Percentiles rank a stretch among this genome's conserved stretches.
Evolutionary conservation across 2,888 invertebrate genomes (phyloP).

Genomic region (Sarcophaga carnaria): DNA sequence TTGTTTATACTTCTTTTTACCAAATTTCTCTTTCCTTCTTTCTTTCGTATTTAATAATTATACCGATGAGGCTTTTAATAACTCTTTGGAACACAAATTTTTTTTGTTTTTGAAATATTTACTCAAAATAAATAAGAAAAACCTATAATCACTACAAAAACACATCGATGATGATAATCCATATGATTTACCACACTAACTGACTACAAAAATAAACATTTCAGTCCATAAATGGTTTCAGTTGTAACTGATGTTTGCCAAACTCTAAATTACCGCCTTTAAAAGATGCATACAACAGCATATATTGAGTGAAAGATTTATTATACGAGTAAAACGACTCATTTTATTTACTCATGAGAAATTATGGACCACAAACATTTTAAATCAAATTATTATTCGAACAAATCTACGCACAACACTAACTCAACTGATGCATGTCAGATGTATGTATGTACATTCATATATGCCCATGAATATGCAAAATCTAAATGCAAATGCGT

Average conservation of each 20-base stretch:
- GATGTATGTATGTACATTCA: not conserved
- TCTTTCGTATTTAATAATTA: no score
- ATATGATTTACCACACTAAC: slow-evolving; percentile 9
- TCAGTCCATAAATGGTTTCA: slow-evolving; percentile 5
- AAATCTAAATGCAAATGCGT: not conserved
- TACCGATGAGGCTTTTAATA: no score
- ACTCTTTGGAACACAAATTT: no score
- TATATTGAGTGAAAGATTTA: slow-evolving; percentile 31
- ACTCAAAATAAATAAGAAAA: no score
- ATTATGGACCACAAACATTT: slow-evolving; percentile 66
- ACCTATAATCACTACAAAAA: no score
- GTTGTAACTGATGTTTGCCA: slow-evolving; percentile 9
- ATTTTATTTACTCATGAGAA: slow-evolving; percentile 64
- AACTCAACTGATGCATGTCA: slow-evolving; percentile 1
- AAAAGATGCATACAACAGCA: slow-evolving; percentile 10
- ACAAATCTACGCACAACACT: slow-evolving; percentile 57
- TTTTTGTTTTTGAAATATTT: no score
- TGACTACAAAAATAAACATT: slow-evolving; percentile 17
- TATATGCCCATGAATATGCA: no score
- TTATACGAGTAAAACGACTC: slow-evolving; percentile 35
- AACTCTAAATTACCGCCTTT: slow-evolving; percentile 27
- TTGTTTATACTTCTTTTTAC: no score
- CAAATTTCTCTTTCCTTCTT: no score
- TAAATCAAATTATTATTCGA: slow-evolving; percentile 64
- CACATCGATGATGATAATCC: not conserved